Base-by-base conservation (phyloP, 2,797 vertebrate genomes). In the Pipistrellus pygmaeus region DNA sequence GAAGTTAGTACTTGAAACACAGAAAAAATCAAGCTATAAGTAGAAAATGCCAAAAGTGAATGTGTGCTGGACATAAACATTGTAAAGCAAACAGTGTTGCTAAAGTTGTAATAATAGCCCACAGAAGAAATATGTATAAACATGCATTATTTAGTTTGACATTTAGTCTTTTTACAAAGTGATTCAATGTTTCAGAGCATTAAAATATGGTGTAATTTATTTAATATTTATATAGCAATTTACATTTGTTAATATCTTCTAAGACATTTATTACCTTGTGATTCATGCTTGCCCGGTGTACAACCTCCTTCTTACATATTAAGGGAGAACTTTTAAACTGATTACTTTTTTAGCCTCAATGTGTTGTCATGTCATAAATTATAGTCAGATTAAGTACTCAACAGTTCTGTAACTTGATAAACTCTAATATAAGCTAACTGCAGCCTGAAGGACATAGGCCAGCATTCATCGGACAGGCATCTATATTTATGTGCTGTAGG, bases 141-240 rank as follows among this genome's bases (percentile, higher is more conserved):
- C 55, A 85, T 89, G 84, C 88, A 94, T 95, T 95, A 92, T 94
- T 96, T 96, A 94, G 85, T 82, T 94, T 96, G 96, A 95, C 93
- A 96, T 96, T 92, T 96, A 95, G 69, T 96, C 71, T 30, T 30
- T 94, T 90, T 69, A 78, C 53, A 94, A 92, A 96, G 57, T 89
- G 78, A 96, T 96, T 94, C 64, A 68, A 41, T 88, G 80, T 75
- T 96, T 95, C 86, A 86, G 10, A 82, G 71, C 21, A 75, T 97
- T 89, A 96, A 97, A 95, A 85, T 90, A 89, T 73, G 92, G 69
- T 83, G 25, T 80, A 96, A 96, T 96, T 87, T 95, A 96, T 96
- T 95, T 97, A 95, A 95, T 96, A 97, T 97, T 95, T 95, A 95
- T 93, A 68, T 89, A 92, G 72, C 78, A 95, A 95, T 96, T 96